Evolutionary conservation across 2,888 invertebrate species (phyloP).

Genomic region (Frankliniella fusca): DNA sequence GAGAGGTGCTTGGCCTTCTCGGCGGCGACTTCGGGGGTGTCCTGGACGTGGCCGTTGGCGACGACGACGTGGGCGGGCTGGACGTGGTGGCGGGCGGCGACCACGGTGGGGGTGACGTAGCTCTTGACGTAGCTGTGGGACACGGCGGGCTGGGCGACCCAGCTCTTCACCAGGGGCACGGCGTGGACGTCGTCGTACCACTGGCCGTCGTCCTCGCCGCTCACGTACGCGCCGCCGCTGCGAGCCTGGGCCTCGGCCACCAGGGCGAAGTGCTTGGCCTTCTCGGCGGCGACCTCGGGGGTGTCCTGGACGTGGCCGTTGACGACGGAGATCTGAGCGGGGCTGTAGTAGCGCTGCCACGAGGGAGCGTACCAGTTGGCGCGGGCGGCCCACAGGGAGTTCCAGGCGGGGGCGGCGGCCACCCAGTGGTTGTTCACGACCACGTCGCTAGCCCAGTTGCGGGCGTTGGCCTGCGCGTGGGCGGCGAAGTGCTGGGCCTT

Average conservation of each 20-base stretch:
- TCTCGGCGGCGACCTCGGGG: slow-evolving; percentile 20
- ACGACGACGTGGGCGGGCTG: slow-evolving; percentile 18
- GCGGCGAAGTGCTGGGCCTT: slow-evolving; percentile 21
- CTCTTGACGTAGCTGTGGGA: neutral
- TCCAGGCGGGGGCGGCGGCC: slow-evolving; percentile 3
- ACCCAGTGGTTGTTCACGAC: slow-evolving; percentile 22
- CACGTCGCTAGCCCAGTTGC: slow-evolving; percentile 21
- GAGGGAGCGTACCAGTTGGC: slow-evolving; percentile 1
- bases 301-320: slow-evolving; percentile 23
- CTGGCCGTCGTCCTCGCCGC: neutral
- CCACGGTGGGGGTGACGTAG: neutral
- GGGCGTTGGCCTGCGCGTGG: neutral
- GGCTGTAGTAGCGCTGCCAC: neutral
- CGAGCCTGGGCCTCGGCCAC: slow-evolving; percentile 8
- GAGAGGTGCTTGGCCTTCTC: slow-evolving; percentile 19
- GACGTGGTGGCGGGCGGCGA: neutral
- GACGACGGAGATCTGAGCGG: slow-evolving; percentile 17
- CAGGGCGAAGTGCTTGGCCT: slow-evolving; percentile 23
- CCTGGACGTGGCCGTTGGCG: slow-evolving; percentile 21
- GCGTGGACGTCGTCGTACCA: neutral
- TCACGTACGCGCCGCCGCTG: neutral
- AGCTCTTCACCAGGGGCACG: neutral
- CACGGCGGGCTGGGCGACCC: neutral
- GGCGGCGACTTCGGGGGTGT: slow-evolving; percentile 16
- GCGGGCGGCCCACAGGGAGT: neutral